Evolutionary conservation across 2,888 invertebrate species (phyloP).

Genomic region (Phyllotreta striolata): DNA sequence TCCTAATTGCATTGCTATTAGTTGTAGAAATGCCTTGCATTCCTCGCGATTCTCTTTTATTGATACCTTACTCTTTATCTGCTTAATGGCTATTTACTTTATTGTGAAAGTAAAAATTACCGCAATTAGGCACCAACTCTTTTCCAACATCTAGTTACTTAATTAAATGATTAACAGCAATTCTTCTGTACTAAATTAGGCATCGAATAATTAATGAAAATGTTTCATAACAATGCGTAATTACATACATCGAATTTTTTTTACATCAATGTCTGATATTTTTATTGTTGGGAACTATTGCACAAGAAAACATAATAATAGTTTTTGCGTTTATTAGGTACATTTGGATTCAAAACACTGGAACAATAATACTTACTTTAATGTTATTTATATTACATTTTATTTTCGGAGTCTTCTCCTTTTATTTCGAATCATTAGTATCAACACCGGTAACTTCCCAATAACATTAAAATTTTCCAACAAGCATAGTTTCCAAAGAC

Average conservation of each 20-base stretch:
- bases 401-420: too few relatives aligned
- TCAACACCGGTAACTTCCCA: too few relatives aligned
- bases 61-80: constrained; percentile 14
- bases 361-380: neutral
- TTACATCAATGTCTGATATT: neutral
- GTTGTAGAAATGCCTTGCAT: constrained; percentile 21
- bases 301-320: neutral
- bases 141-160: too few relatives aligned
- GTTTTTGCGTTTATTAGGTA: neutral
- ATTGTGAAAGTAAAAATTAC: constrained; percentile 34
- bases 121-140: neutral
- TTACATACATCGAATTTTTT: neutral
- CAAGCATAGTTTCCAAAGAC: too few relatives aligned
- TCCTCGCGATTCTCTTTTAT: constrained; percentile 32
- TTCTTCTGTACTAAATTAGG: too few relatives aligned
- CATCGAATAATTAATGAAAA: neutral
- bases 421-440: too few relatives aligned
- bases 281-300: neutral
- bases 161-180: too few relatives aligned
- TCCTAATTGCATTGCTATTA: constrained; percentile 21
- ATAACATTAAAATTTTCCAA: too few relatives aligned
- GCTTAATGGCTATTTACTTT: constrained; percentile 9
- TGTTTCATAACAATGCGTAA: constrained; percentile 4
- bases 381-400: too few relatives aligned
- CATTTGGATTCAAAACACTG: neutral